Evolutionary conservation across 2,888 invertebrate species (phyloP).

Genomic region (Trichogramma evanescens): DNA sequence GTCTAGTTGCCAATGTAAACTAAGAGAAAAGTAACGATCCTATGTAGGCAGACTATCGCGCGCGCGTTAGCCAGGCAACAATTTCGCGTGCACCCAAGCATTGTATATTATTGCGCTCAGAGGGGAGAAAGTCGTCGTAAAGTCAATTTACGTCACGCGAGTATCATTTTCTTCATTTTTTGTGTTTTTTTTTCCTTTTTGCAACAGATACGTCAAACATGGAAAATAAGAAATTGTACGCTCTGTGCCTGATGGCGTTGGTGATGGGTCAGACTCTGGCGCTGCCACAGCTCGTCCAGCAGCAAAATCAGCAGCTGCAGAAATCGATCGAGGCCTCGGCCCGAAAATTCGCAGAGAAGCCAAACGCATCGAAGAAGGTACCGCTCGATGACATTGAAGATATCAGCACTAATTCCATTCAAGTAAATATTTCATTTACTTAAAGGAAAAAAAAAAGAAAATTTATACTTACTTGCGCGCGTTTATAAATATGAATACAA

Average conservation of each 20-base stretch:
- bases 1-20: slow-evolving; percentile 17
- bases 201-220: slow-evolving; percentile 44
- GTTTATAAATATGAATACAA: too few species aligned
- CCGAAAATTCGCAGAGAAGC: slow-evolving; percentile 82
- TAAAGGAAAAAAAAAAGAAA: neutral
- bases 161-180: neutral
- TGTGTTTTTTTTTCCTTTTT: neutral
- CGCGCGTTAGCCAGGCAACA: neutral
- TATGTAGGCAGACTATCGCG: slow-evolving; percentile 5
- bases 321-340: slow-evolving; percentile 50
- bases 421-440: slow-evolving; percentile 39
- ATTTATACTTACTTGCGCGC: too few species aligned
- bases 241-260: slow-evolving; percentile 65
- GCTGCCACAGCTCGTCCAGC: slow-evolving; percentile 35
- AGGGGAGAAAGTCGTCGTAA: slow-evolving; percentile 14
- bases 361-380: slow-evolving; percentile 83
- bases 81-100: neutral
- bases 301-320: slow-evolving; percentile 39
- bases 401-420: slow-evolving; percentile 72
- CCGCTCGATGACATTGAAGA: slow-evolving; percentile 75
- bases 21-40: neutral
- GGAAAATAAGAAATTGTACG: slow-evolving; percentile 60
- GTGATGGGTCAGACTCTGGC: slow-evolving; percentile 41
- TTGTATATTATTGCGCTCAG: neutral
- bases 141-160: slow-evolving; percentile 9